Percentiles rank a stretch among this genome's conserved stretches.
Evolutionary conservation across 2,797 vertebrate genomes (phyloP).

Genomic region (Takifugu ocellatus): DNA sequence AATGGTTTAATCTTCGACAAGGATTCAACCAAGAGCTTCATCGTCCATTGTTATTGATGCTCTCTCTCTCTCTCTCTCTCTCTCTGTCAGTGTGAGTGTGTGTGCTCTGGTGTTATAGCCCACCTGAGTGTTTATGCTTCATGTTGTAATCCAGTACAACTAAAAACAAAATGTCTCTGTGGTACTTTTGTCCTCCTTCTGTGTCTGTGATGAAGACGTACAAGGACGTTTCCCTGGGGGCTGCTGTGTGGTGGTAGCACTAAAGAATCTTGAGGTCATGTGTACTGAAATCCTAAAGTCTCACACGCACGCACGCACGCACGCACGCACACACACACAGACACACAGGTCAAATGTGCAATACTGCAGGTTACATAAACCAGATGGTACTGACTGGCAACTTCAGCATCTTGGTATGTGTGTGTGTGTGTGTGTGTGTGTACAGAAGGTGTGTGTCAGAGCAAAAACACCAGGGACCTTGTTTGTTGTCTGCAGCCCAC

Average conservation of each 20-base stretch:
- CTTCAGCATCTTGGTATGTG: slow-evolving; percentile 34
- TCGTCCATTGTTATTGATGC: slow-evolving; percentile 48
- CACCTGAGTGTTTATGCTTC: slow-evolving; percentile 19
- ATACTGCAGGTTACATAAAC: slow-evolving; percentile 60
- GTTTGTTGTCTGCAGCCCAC: slow-evolving; percentile 90
- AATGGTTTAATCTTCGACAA: slow-evolving; percentile 51
- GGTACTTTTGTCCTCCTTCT: slow-evolving; percentile 7
- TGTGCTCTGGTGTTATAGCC: neutral
- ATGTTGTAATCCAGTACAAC: slow-evolving; percentile 12
- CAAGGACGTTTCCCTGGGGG: slow-evolving; percentile 48
- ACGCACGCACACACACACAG: slow-evolving; percentile 2
- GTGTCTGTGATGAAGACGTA: slow-evolving; percentile 51
- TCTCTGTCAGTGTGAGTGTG: slow-evolving; percentile 7
- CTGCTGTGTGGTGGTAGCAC: slow-evolving; percentile 30
- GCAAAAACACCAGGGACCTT: slow-evolving; percentile 82
- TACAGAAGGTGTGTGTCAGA: slow-evolving; percentile 19
- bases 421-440: slow-evolving; percentile 18
- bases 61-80: neutral
- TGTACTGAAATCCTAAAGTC: slow-evolving; percentile 39
- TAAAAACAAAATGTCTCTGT: neutral
- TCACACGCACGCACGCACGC: neutral
- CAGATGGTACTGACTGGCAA: slow-evolving; percentile 57
- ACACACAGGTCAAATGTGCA: slow-evolving; percentile 50
- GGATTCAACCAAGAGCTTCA: slow-evolving; percentile 34
- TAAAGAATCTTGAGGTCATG: slow-evolving; percentile 62